Conservation (phyloP, 2,113 vertebrate species). For the Bucco capensis region DNA sequence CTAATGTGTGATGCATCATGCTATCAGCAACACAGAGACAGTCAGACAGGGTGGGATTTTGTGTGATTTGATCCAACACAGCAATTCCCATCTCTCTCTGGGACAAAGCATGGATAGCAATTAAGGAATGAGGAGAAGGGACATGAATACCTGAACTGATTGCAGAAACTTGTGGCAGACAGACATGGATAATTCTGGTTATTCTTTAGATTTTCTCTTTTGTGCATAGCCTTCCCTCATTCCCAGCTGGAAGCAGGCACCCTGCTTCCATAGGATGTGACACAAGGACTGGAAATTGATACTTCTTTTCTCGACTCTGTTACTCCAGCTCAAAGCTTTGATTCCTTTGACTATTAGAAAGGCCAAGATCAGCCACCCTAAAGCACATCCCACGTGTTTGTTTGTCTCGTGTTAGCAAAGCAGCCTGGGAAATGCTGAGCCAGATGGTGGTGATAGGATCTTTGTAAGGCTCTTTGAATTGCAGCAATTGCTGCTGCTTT, state of each 20-base stretch:
- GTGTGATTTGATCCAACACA: rapidly evolving
- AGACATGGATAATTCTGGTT: neutral
- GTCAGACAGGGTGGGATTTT: neutral
- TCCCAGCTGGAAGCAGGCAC: conserved; percentile 24
- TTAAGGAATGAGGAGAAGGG: neutral
- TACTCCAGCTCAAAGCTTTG: conserved; percentile 39
- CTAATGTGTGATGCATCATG: neutral
- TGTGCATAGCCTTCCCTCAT: neutral
- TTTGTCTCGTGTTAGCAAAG: conserved; percentile 23
- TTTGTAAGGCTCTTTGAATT: conserved; percentile 19
- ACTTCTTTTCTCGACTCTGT: conserved; percentile 36
- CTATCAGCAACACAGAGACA: rapidly evolving
- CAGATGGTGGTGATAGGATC: conserved; percentile 55
- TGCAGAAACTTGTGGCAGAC: neutral
- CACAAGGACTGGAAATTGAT: conserved; percentile 22
- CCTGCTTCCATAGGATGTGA: neutral
- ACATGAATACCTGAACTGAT: neutral
- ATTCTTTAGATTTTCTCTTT: neutral
- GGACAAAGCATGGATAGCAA: neutral
- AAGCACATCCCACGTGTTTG: conserved; percentile 15
- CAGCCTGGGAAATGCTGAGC: neutral
- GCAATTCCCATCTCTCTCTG: neutral
- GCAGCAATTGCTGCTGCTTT: neutral
- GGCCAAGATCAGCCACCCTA: conserved; percentile 42
- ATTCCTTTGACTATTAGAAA: conserved; percentile 48